These are phyloP conservation scores for Drosophila oshimai DNA, from an alignment of 1,140 invertebrate species.

Conservation along the genomic window DNA sequence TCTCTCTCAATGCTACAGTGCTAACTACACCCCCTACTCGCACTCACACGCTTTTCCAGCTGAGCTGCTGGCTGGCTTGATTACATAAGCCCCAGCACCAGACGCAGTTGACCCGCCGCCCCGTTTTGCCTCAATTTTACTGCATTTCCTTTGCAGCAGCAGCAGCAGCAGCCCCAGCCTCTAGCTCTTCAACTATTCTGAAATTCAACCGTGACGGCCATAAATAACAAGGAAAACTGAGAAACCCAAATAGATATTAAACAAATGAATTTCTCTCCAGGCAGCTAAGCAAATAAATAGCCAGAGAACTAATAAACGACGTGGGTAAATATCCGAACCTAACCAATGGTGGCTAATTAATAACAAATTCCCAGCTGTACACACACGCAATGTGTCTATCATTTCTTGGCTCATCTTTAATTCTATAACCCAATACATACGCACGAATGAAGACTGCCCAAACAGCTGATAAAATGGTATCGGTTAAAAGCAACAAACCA, in stretches of 20 bases:
- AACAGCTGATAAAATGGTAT: slow-evolving; percentile 16
- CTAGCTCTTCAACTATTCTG: not conserved
- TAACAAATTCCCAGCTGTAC: slow-evolving; percentile 45
- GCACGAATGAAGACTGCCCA: not conserved
- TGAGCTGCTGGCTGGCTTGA: slow-evolving; percentile 50
- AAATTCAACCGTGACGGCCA: slow-evolving; percentile 18
- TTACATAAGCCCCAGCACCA: slow-evolving; percentile 53
- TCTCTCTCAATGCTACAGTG: slow-evolving; percentile 1
- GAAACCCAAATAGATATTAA: slow-evolving; percentile 57
- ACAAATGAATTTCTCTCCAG: slow-evolving; percentile 55
- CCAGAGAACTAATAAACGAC: slow-evolving; percentile 67
- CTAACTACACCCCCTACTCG: slow-evolving; percentile 10
- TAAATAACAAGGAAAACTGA: slow-evolving; percentile 24
- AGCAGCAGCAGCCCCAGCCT: not conserved
- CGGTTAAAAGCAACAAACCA: not conserved
- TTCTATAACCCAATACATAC: no score
- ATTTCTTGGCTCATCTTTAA: not conserved
- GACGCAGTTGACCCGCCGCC: slow-evolving; percentile 7
- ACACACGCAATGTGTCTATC: not conserved
- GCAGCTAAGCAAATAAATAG: slow-evolving; percentile 73
- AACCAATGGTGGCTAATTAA: slow-evolving; percentile 64
- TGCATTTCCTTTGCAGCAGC: slow-evolving; percentile 72
- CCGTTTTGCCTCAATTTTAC: slow-evolving; percentile 34
- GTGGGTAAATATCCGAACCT: slow-evolving; percentile 24
- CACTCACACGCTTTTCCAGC: slow-evolving; percentile 44